Evolutionary conservation across 1,140 invertebrate genomes (phyloP).

Genomic region (Zaprionus africanus): DNA sequence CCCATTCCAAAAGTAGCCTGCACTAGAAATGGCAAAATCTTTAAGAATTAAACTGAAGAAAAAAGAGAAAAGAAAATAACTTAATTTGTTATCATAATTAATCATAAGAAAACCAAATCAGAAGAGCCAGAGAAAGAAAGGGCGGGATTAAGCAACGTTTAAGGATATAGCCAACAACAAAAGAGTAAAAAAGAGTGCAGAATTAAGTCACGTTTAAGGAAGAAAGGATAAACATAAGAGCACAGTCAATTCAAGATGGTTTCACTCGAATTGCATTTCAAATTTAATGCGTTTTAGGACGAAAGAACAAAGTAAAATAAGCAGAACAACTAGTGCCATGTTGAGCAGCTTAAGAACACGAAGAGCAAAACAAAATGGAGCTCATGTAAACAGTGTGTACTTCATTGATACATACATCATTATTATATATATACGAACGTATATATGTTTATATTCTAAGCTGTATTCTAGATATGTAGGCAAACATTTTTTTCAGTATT

Average conservation of each 20-base stretch:
- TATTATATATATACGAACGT: neutral
- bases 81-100: neutral
- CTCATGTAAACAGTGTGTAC: neutral
- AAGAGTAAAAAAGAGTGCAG: neutral
- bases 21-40: neutral
- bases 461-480: slow-evolving; percentile 2
- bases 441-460: neutral
- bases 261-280: neutral
- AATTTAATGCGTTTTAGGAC: neutral
- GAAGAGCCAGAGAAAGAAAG: neutral
- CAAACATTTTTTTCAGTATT: neutral
- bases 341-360: neutral
- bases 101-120: neutral
- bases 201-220: neutral
- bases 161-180: neutral
- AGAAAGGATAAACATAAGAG: neutral
- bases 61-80: neutral
- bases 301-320: neutral
- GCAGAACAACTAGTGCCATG: neutral
- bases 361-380: too few relatives aligned
- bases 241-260: neutral
- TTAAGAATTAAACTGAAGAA: neutral
- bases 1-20: neutral
- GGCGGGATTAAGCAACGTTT: too few relatives aligned
- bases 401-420: neutral